Evolutionary conservation across 2,113 vertebrate species (phyloP).

Genomic region (Poeciliopsis retropinna): DNA sequence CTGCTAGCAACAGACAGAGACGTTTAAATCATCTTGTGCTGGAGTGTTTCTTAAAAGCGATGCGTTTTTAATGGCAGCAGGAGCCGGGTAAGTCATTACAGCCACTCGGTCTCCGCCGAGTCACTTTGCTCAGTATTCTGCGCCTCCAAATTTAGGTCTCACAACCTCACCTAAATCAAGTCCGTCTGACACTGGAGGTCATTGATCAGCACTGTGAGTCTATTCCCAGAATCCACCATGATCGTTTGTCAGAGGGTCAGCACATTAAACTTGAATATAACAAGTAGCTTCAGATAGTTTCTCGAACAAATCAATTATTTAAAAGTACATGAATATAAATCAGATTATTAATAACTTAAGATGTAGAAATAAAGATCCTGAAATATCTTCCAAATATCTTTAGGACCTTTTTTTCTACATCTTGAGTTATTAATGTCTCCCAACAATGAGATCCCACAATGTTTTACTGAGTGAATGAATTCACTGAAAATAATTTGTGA

Average conservation of each 20-base stretch:
- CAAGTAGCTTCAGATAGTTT: conserved; percentile 48
- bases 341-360: conserved; percentile 49
- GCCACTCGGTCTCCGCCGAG: conserved; percentile 19
- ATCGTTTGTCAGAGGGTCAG: conserved; percentile 42
- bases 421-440: too few species aligned
- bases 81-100: conserved; percentile 43
- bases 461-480: conserved; percentile 11
- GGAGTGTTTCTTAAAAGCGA: conserved; percentile 25
- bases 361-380: conserved; percentile 16
- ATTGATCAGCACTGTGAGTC: conserved; percentile 53
- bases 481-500: neutral
- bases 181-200: conserved; percentile 43
- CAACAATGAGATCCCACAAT: neutral
- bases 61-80: conserved; percentile 50
- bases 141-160: conserved; percentile 65
- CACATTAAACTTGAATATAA: conserved; percentile 53
- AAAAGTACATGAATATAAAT: conserved; percentile 59
- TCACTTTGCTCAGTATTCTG: conserved; percentile 56
- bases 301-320: conserved; percentile 64
- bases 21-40: neutral
- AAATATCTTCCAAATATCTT: conserved; percentile 24
- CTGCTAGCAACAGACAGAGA: neutral
- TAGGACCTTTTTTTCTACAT: too few species aligned
- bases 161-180: conserved; percentile 39
- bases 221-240: conserved; percentile 29